Evolutionary conservation across 2,888 invertebrate species (phyloP), one percentile per base, ranked within the genome.

Genomic region (Notodromas monacha): DNA sequence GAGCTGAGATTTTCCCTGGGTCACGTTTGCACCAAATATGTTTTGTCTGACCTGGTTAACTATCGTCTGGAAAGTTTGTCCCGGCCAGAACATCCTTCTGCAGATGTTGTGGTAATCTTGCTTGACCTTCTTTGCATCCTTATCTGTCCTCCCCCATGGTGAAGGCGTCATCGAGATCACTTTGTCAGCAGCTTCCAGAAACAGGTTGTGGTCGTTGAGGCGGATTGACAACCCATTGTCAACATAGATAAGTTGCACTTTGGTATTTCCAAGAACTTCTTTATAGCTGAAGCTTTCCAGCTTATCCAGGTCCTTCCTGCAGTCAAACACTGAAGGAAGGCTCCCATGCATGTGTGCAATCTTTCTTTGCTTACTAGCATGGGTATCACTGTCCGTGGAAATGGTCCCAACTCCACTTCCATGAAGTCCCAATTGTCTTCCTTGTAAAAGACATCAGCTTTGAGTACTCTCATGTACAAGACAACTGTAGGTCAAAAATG

Each of bases 61-160:
- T 6, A 21, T 21, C 8, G 21, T 21, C n/a, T 21, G 6, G 21
- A 21, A 21, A n/a, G 21, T 8, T 6, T 8, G n/a, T 21, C 8
- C 21, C 21, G 21, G 21, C 21, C 21, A 21, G 21, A 21, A 21
- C 21, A 21, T 21, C n/a, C 21, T 21, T 21, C 21, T 21, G 21
- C 21, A 21, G n/a, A 21, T 21, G 21, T 21, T n/a, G 21, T 21
- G 21, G 21, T 8, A 21, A n/a, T 21, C 21, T 21, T 21, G 21
- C 21, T 21, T 21, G n/a, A 21, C 21, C 21, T 21, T n/a, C 6
- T 21, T 21, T 21, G 8, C 21, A 8, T 21, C 21, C 21, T 21
- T 6, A 8, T 21, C 21, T 8, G 21, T 8, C n/a, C n/a, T 21
- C n/a, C 21, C 21, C 21, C 21, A 21, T 21, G 21, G 21, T 21